A percentile compares a stretch with the other conserved stretches of the same genome.
These are phyloP conservation scores for Macrophya alboannulata DNA, from an alignment of 2,888 invertebrate genomes.

Conservation along the genomic window DNA sequence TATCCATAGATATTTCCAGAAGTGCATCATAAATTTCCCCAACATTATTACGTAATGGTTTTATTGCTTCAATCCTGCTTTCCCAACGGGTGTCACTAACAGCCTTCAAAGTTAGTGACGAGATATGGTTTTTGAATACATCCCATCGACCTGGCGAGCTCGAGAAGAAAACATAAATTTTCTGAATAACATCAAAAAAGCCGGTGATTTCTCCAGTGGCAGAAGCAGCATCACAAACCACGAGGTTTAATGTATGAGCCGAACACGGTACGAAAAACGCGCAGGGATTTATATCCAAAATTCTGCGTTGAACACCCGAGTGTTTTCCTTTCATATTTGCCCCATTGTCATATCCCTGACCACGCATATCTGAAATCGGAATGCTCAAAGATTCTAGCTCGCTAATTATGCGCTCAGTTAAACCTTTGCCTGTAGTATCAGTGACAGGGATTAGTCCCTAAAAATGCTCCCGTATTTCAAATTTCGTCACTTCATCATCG, in stretches of 20 bases:
- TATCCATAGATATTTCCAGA: constrained; percentile 58
- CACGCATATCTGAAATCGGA: constrained; percentile 54
- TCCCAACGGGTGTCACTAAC: constrained; percentile 63
- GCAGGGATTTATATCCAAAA: constrained; percentile 56
- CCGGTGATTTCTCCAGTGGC: constrained; percentile 31
- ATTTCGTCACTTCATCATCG: constrained; percentile 51
- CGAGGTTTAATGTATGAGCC: constrained; percentile 51
- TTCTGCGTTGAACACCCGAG: constrained; percentile 56
- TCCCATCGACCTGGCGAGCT: constrained; percentile 62
- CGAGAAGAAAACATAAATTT: constrained; percentile 57
- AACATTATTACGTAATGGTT: constrained; percentile 60
- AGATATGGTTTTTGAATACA: constrained; percentile 60
- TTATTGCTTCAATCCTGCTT: constrained; percentile 63
- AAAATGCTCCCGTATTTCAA: constrained; percentile 56
- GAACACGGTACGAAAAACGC: constrained; percentile 56
- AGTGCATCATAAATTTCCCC: constrained; percentile 61
- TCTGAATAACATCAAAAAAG: constrained; percentile 11
- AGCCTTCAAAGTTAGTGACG: constrained; percentile 62
- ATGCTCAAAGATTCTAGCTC: constrained; percentile 51
- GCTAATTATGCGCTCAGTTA: constrained; percentile 51
- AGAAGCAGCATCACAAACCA: constrained; percentile 52
- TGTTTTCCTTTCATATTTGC: constrained; percentile 58
- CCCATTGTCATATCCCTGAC: constrained; percentile 59
- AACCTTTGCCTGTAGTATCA: constrained; percentile 56
- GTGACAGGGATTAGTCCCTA: constrained; percentile 57